These are phyloP conservation scores for Ctenochaetus hawaiiensis DNA, from an alignment of 2,797 vertebrate species.

Conservation along the genomic window DNA sequence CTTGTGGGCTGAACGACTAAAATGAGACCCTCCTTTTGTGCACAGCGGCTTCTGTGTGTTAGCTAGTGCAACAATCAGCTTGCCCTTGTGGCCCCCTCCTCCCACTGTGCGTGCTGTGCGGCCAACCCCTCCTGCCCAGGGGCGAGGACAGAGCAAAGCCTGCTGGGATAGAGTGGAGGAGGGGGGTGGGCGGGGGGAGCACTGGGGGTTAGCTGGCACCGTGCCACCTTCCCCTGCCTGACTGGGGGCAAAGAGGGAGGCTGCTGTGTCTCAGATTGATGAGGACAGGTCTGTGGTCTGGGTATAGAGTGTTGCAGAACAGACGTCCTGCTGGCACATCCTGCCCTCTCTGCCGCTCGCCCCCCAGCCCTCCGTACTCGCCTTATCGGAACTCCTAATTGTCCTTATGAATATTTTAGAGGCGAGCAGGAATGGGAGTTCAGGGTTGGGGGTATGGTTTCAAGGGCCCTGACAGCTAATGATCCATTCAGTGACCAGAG, in stretches of 20 bases:
- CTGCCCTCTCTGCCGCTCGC: constrained; percentile 77
- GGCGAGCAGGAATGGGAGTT: constrained; percentile 84
- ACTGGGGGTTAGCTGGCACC: constrained; percentile 65
- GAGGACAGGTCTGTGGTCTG: constrained; percentile 81
- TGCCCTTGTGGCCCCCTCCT: constrained; percentile 74
- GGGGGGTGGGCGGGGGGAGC: constrained; percentile 2
- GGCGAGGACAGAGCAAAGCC: constrained; percentile 81
- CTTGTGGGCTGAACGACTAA: constrained; percentile 57
- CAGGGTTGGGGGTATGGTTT: constrained; percentile 84
- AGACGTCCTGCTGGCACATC: constrained; percentile 81
- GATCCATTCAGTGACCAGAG: constrained; percentile 82
- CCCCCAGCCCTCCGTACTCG: constrained; percentile 75
- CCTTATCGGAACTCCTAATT: constrained; percentile 90
- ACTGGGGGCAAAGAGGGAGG: constrained; percentile 78
- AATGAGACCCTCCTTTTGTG: constrained; percentile 53
- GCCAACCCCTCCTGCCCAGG: constrained; percentile 77
- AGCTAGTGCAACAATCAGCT: constrained; percentile 71
- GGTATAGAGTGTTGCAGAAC: constrained; percentile 81
- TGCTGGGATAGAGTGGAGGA: constrained; percentile 61
- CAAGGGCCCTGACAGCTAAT: constrained; percentile 86
- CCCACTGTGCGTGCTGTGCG: constrained; percentile 65
- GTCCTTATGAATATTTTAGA: constrained; percentile 91
- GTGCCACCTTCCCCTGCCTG: constrained; percentile 74
- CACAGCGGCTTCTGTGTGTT: constrained; percentile 61
- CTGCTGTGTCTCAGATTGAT: constrained; percentile 83